Evolutionary conservation across 2,888 invertebrate genomes (phyloP), one percentile per base, ranked within the genome.

Genomic region (Lymantria monacha): DNA sequence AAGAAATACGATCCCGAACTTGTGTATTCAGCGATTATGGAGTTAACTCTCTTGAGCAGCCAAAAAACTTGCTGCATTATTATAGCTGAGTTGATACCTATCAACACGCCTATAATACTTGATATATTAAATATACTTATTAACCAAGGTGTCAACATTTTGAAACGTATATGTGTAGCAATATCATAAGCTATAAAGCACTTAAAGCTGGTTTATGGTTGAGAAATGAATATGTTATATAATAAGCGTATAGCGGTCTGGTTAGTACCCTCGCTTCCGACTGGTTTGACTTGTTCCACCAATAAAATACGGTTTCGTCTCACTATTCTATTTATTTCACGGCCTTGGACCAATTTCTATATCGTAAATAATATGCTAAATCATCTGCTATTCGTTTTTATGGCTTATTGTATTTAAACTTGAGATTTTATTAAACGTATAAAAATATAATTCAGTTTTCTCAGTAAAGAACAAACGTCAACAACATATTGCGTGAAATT

Each of bases 201-300:
- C 33, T 10, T 33, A 33, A 38, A 42, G 42, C 14, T 36, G 9
- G 30, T 15, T 48, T 42, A 46, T 13, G 8, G 50, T 44, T 43
- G 36, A 41, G 15, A 41, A 37, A 40, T 40, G 22, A 22, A 36
- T 51, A 44, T 33, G n/a, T 56, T 61, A 55, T 53, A 55, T 59
- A 53, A 59, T 44, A 22, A n/a, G n/a, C 2, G 11, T 42, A 42
- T 50, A 45, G 12, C 46, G 42, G 42, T 53, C 31, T 46, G 41
- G 42, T 49, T 53, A 49, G 37, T 41, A 14, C 37, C 46, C 44
- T 55, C 45, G 38, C 51, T 44, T 30, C 12, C 7, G 60, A 67
- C 61, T 51, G 38, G 63, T 66, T 57, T 42, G 7, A 53, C 51
- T 53, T 22, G 65, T 65, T 60, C 45, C 45, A 15, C 47, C 50